Conservation (phyloP, 2,888 invertebrate species). For the Ectemnius cavifrons region DNA sequence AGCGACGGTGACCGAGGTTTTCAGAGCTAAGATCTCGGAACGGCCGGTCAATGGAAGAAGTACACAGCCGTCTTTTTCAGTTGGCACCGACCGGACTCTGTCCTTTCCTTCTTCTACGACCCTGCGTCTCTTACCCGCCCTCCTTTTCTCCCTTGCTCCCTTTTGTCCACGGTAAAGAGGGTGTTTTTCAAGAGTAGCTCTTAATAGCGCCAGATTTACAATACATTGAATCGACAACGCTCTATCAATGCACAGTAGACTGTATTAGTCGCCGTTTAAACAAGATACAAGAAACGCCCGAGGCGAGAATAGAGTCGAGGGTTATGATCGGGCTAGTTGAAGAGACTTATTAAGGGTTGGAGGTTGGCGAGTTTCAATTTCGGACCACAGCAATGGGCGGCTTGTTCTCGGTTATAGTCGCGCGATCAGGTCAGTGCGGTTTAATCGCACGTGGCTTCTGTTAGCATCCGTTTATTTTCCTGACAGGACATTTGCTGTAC, state of each 20-base stretch:
- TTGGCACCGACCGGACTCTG: constrained; percentile 14
- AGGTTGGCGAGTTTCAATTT: not conserved
- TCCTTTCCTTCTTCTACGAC: not conserved
- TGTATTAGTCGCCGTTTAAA: no score
- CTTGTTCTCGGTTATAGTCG: constrained; percentile 1
- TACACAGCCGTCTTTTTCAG: constrained; percentile 48
- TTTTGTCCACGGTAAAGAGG: constrained; percentile 6
- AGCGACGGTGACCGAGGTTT: constrained; percentile 16
- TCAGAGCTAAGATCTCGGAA: constrained; percentile 34
- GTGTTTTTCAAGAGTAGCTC: constrained; percentile 31
- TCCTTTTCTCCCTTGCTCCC: not conserved
- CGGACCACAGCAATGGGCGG: not conserved
- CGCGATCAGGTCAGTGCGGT: constrained; percentile 19
- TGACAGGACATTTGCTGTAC: constrained; percentile 20
- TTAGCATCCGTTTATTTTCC: constrained; percentile 25
- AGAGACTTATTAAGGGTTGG: not conserved
- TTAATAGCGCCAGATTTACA: constrained; percentile 47
- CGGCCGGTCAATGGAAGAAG: constrained; percentile 44
- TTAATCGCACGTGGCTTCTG: constrained; percentile 6
- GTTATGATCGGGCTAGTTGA: no score
- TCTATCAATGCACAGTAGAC: no score
- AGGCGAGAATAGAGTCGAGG: no score
- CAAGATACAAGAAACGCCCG: no score
- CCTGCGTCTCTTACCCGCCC: not conserved
- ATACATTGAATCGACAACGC: constrained; percentile 38